These are phyloP conservation scores for Himalopsyche kuldschensis DNA, from an alignment of 2,888 invertebrate species.

Conservation along the genomic window DNA sequence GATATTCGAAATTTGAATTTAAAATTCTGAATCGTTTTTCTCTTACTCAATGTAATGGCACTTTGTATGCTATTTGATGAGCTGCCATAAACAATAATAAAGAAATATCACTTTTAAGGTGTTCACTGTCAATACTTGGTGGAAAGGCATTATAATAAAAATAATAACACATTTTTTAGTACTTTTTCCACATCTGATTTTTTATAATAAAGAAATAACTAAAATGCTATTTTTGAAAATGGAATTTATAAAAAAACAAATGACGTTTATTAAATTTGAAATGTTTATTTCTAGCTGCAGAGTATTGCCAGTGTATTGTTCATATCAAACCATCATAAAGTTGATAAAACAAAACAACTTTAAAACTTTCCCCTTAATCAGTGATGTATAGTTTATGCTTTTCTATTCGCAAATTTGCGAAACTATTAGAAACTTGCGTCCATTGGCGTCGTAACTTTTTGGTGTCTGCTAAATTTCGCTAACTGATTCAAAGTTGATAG, in stretches of 20 bases:
- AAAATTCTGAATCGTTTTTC: not conserved
- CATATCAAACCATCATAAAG: no score
- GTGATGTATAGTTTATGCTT: not conserved
- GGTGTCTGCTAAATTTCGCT: not conserved
- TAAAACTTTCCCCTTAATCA: no score
- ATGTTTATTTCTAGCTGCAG: no score
- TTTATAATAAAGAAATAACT: not conserved
- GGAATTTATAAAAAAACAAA: no score
- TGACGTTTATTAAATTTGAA: no score
- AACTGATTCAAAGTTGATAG: not conserved
- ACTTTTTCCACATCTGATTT: no score
- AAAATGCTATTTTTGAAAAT: not conserved
- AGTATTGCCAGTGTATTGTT: no score
- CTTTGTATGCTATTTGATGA: not conserved
- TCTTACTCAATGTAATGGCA: not conserved
- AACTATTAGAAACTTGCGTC: not conserved
- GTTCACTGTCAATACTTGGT: no score
- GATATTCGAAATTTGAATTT: not conserved
- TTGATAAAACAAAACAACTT: no score
- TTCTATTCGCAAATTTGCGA: not conserved
- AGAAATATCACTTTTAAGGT: no score
- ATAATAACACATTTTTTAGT: no score
- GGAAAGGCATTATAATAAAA: no score
- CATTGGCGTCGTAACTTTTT: not conserved
- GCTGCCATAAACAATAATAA: not conserved